Percentiles rank a stretch among this genome's conserved stretches.
These are phyloP conservation scores for Felis chaus DNA, from an alignment of 2,113 vertebrate species.

Conservation along the genomic window DNA sequence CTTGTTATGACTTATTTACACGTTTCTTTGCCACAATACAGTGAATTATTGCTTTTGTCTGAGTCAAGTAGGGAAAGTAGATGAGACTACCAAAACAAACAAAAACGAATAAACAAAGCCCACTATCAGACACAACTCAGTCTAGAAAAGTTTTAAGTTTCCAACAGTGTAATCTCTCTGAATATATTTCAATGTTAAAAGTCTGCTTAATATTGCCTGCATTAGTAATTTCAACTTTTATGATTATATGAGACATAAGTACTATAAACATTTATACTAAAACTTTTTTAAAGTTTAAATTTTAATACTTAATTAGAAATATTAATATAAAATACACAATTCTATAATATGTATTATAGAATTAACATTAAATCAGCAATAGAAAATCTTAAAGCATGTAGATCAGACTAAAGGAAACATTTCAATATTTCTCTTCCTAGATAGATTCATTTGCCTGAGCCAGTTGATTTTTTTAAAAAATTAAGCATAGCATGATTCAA, in stretches of 20 bases:
- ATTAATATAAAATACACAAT: not conserved
- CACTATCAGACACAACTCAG: not conserved
- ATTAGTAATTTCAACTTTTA: slow-evolving; percentile 3
- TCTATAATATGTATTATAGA: not conserved
- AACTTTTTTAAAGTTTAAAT: not conserved
- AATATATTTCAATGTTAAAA: not conserved
- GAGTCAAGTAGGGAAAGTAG: not conserved
- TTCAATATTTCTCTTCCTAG: not conserved
- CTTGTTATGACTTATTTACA: not conserved
- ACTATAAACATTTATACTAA: not conserved
- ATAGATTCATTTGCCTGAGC: not conserved
- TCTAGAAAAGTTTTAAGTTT: not conserved
- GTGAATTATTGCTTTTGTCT: not conserved
- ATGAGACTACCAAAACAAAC: not conserved
- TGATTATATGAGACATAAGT: not conserved
- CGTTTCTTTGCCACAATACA: not conserved
- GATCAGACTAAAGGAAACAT: not conserved
- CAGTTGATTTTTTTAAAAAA: slow-evolving; percentile 56
- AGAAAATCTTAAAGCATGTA: not conserved
- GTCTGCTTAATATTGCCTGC: not conserved
- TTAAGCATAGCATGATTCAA: slow-evolving; percentile 61
- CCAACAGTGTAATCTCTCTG: not conserved
- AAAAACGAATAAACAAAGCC: not conserved
- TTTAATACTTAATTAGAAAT: not conserved
- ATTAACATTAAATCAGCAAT: slow-evolving; percentile 12